These are phyloP conservation scores for Sycophaga agraensis DNA, from an alignment of 1,140 invertebrate genomes.

Conservation along the genomic window DNA sequence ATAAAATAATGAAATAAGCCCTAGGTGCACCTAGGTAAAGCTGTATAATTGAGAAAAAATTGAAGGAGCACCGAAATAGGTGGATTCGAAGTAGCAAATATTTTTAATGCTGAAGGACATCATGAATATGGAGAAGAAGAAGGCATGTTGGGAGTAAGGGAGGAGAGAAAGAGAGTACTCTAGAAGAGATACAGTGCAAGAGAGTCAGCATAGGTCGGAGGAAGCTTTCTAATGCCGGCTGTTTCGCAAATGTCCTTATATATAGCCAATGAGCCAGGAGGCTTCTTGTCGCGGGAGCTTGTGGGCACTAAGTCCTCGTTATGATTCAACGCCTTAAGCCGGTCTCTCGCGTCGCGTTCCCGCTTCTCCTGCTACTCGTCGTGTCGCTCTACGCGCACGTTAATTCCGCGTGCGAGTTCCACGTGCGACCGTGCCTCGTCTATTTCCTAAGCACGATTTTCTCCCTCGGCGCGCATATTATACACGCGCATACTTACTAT, in stretches of 20 bases:
- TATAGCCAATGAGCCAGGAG: conserved; percentile 38
- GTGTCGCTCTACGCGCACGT: conserved; percentile 30
- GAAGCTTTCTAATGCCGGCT: conserved; percentile 38
- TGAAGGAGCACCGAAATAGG: background rate
- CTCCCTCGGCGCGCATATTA: conserved; percentile 3
- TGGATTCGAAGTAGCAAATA: conserved; percentile 32
- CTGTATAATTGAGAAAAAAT: no score
- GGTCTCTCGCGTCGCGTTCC: conserved; percentile 25
- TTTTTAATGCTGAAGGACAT: conserved; percentile 40
- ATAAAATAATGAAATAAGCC: no score
- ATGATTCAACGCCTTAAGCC: conserved; percentile 55
- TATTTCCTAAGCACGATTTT: conserved; percentile 36
- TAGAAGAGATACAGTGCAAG: no score
- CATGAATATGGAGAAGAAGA: conserved; percentile 44
- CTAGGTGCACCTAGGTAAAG: no score
- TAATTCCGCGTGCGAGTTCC: conserved; percentile 41
- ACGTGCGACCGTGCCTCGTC: conserved; percentile 33
- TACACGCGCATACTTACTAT: no score
- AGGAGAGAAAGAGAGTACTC: background rate
- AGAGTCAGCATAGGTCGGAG: no score
- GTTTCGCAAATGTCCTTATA: conserved; percentile 39
- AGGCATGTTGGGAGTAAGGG: background rate
- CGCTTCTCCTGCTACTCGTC: conserved; percentile 1
- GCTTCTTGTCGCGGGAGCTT: conserved; percentile 50
- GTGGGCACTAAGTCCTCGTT: conserved; percentile 53